Evolutionary conservation across 2,797 vertebrate genomes (phyloP).

Genomic region (Scolopax bukidnonensis): DNA sequence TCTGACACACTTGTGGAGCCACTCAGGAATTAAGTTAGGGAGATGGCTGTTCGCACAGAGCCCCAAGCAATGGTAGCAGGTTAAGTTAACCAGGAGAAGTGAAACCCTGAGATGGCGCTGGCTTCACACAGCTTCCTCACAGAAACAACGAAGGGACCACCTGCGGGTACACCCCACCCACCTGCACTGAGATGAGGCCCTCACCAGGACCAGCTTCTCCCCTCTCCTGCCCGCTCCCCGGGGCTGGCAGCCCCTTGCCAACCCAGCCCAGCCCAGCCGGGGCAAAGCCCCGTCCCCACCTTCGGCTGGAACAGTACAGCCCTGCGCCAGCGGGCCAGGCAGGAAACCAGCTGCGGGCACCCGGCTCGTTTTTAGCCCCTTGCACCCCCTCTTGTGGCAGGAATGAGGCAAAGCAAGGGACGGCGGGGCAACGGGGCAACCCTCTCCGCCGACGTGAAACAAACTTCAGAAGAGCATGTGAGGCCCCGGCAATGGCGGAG

Average conservation of each 20-base stretch:
- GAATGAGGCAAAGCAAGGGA: not conserved
- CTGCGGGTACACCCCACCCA: not conserved
- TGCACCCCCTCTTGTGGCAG: not conserved
- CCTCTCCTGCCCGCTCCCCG: not conserved
- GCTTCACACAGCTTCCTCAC: not conserved
- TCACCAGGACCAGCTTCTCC: rapidly evolving
- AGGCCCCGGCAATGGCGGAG: rapidly evolving
- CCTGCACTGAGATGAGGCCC: rapidly evolving
- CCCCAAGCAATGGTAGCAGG: too few relatives aligned
- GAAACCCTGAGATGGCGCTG: not conserved
- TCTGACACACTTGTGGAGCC: not conserved
- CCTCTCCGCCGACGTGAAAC: rapidly evolving
- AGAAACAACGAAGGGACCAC: rapidly evolving
- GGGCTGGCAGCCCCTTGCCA: rapidly evolving
- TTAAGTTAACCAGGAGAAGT: not conserved
- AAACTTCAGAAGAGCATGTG: rapidly evolving
- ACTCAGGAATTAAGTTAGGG: rapidly evolving
- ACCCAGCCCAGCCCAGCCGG: not conserved
- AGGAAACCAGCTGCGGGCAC: rapidly evolving
- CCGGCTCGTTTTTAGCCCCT: not conserved
- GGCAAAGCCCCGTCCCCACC: not conserved
- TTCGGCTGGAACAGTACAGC: not conserved
- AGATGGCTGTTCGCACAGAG: not conserved
- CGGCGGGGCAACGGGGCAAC: too few relatives aligned
- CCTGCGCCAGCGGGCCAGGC: rapidly evolving